Evolutionary conservation across 1,140 invertebrate species (phyloP).

Genomic region (Eriosoma lanigerum): DNA sequence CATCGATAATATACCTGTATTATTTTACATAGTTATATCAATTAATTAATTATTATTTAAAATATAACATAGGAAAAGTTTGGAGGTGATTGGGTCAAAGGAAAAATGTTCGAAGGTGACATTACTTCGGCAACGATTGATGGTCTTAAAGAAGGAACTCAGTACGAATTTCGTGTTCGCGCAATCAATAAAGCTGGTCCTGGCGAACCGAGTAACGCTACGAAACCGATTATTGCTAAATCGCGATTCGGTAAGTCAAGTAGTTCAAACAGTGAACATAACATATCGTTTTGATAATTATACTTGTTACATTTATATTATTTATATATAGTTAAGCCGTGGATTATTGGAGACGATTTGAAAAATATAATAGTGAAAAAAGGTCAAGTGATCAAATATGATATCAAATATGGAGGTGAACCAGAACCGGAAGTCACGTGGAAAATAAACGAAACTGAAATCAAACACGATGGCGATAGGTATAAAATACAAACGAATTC

Average conservation of each 20-base stretch:
- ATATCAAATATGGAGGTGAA: slow-evolving; percentile 93
- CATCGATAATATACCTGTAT: no score
- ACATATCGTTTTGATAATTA: no score
- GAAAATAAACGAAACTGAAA: slow-evolving; percentile 73
- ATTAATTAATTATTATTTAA: no score
- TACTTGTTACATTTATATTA: no score
- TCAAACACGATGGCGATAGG: slow-evolving; percentile 67
- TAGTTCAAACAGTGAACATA: no score
- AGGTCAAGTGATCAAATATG: slow-evolving; percentile 87
- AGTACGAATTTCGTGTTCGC: slow-evolving; percentile 94
- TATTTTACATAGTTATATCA: no score
- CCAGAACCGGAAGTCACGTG: slow-evolving; percentile 90
- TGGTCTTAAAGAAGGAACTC: slow-evolving; percentile 89
- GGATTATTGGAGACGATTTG: slow-evolving; percentile 82
- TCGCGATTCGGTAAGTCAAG: slow-evolving; percentile 71
- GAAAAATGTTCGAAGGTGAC: slow-evolving; percentile 78
- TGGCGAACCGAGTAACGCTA: slow-evolving; percentile 90
- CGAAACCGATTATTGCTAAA: slow-evolving; percentile 94
- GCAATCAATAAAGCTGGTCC: slow-evolving; percentile 95
- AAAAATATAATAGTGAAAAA: slow-evolving; percentile 89
- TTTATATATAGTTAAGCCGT: slow-evolving; percentile 76
- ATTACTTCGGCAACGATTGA: slow-evolving; percentile 75
- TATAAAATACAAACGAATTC: slow-evolving; percentile 50
- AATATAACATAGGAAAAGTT: slow-evolving; percentile 78
- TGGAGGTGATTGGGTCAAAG: slow-evolving; percentile 82